Evolutionary conservation across 2,797 vertebrate genomes (phyloP).

Genomic region (Xiphophorus birchmanni): DNA sequence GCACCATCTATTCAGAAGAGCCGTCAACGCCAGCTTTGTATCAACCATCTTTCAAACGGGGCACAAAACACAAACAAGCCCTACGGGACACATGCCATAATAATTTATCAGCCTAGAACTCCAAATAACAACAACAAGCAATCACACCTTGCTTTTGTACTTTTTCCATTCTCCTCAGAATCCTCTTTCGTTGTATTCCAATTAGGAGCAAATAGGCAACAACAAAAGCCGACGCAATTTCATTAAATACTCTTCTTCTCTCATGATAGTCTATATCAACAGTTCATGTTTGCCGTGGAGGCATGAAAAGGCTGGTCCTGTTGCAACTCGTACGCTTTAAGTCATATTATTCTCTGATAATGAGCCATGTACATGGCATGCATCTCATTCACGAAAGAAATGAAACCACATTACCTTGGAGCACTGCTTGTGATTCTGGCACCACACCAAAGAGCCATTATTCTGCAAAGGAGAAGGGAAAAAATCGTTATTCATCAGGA

Average conservation of each 20-base stretch:
- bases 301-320: slow-evolving; percentile 62
- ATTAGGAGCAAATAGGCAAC: slow-evolving; percentile 36
- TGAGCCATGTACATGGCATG: slow-evolving; percentile 61
- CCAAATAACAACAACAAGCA: slow-evolving; percentile 43
- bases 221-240: slow-evolving; percentile 25
- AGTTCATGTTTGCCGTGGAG: slow-evolving; percentile 40
- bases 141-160: slow-evolving; percentile 31
- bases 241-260: slow-evolving; percentile 13
- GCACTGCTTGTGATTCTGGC: slow-evolving; percentile 98
- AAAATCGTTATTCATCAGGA: slow-evolving; percentile 50
- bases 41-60: slow-evolving; percentile 62
- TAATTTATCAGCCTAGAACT: slow-evolving; percentile 36
- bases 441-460: slow-evolving; percentile 96
- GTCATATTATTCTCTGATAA: slow-evolving; percentile 67
- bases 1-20: slow-evolving; percentile 71
- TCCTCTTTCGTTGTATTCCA: slow-evolving; percentile 23
- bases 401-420: slow-evolving; percentile 88
- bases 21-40: slow-evolving; percentile 76
- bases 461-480: slow-evolving; percentile 82
- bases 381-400: slow-evolving; percentile 50
- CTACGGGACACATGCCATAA: slow-evolving; percentile 45
- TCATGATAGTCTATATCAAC: slow-evolving; percentile 38
- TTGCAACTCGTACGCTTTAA: slow-evolving; percentile 58
- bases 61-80: slow-evolving; percentile 72
- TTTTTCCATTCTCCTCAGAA: slow-evolving; percentile 26